Evolutionary conservation across 2,113 vertebrate species (phyloP).

Genomic region (Entelurus aequoreus): DNA sequence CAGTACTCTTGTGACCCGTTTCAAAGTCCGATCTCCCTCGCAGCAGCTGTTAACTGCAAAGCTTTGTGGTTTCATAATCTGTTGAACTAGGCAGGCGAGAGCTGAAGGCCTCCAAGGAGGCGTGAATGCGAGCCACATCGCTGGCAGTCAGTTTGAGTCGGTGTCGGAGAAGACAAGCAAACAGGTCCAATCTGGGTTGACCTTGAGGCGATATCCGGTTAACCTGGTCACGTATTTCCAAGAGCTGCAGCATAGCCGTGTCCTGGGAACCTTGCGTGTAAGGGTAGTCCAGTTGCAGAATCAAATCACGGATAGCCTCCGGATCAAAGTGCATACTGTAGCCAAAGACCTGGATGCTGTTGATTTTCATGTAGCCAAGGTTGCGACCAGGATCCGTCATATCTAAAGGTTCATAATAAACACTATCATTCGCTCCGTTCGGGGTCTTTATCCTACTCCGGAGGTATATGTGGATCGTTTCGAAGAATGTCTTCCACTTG

Average conservation of each 20-base stretch:
- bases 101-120: constrained; percentile 88
- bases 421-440: constrained; percentile 79
- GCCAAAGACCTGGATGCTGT: constrained; percentile 94
- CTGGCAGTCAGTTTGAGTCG: constrained; percentile 91
- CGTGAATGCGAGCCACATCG: constrained; percentile 90
- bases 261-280: constrained; percentile 97
- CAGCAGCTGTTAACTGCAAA: constrained; percentile 88
- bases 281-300: constrained; percentile 94
- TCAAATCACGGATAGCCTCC: constrained; percentile 92
- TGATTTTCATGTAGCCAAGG: constrained; percentile 98
- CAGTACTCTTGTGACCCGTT: constrained; percentile 12
- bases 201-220: constrained; percentile 91
- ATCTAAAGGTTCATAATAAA: constrained; percentile 91
- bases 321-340: constrained; percentile 99
- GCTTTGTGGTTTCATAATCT: constrained; percentile 94
- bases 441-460: constrained; percentile 87
- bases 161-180: constrained; percentile 92
- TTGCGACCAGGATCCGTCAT: constrained; percentile 85
- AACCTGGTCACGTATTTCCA: constrained; percentile 92
- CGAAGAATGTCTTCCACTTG: constrained; percentile 98
- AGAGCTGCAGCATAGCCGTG: constrained; percentile 88
- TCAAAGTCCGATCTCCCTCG: constrained; percentile 12
- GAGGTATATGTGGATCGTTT: constrained; percentile 94
- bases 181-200: constrained; percentile 87
- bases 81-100: constrained; percentile 88